A percentile compares a stretch with the other conserved stretches of the same genome.
These are phyloP conservation scores for Taenaris catops DNA, from an alignment of 2,888 invertebrate genomes.

Conservation along the genomic window DNA sequence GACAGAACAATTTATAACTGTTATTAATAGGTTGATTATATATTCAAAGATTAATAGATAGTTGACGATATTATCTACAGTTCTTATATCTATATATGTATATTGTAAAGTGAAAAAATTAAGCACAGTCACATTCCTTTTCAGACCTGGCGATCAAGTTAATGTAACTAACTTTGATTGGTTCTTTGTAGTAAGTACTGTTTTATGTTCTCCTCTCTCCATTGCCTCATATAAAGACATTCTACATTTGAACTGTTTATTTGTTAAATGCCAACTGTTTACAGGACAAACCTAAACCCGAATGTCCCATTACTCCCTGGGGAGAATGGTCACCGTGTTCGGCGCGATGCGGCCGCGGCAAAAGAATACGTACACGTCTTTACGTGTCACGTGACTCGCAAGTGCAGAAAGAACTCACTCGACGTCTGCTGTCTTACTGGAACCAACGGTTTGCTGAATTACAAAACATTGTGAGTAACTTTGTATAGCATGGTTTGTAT, in stretches of 20 bases:
- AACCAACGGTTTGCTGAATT: slow-evolving; percentile 48
- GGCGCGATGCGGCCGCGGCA: slow-evolving; percentile 88
- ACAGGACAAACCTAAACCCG: slow-evolving; percentile 45
- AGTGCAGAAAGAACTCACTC: slow-evolving; percentile 42
- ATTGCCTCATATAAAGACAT: no score
- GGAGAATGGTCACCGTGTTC: slow-evolving; percentile 91
- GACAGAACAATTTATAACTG: no score
- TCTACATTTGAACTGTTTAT: no score
- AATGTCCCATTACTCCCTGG: slow-evolving; percentile 86
- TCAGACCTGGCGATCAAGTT: slow-evolving; percentile 44
- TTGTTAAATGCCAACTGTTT: background rate
- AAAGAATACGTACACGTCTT: slow-evolving; percentile 74
- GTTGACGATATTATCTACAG: no score
- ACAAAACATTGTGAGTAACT: slow-evolving; percentile 53
- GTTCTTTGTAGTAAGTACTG: slow-evolving; percentile 58
- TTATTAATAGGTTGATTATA: no score
- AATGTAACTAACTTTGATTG: slow-evolving; percentile 60
- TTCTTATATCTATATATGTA: no score
- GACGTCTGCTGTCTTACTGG: slow-evolving; percentile 42
- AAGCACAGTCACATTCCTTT: slow-evolving; percentile 24
- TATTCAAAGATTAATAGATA: no score
- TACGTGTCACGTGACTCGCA: slow-evolving; percentile 39
- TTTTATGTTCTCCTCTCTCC: no score
- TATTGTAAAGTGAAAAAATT: no score
- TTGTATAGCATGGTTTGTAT: no score